Percentiles rank a stretch among this genome's conserved stretches.
phyloP scores from a whole-genome alignment of 2,113 vertebrate genomes.

The Carassius carassius region DNA sequence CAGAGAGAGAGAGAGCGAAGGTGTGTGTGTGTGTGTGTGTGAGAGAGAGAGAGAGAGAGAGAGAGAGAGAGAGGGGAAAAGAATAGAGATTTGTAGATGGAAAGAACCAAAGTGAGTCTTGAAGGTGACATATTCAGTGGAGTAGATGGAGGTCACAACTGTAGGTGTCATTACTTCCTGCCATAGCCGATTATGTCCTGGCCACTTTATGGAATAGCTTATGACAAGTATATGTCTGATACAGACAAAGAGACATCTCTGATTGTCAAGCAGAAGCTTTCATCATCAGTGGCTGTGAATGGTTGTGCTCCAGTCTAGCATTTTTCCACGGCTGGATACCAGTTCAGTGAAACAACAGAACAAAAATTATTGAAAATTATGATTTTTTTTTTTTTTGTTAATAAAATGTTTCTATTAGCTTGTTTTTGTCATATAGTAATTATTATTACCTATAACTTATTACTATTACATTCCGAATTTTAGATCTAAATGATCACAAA shows the following conservation, averaged over 20 bases:
- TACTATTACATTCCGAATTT: not conserved
- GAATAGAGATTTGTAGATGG: constrained; percentile 15
- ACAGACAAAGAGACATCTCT: not conserved
- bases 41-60: not conserved
- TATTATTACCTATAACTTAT: not conserved
- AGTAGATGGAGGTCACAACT: not conserved
- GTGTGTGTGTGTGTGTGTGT: not conserved
- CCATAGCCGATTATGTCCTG: not conserved
- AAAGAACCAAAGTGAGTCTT: constrained; percentile 7
- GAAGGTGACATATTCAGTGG: constrained; percentile 4
- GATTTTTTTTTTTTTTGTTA: no score
- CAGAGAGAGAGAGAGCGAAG: not conserved
- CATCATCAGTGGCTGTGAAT: not conserved
- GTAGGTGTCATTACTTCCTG: constrained; percentile 21
- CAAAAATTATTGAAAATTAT: not conserved
- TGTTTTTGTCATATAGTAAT: not conserved
- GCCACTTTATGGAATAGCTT: not conserved
- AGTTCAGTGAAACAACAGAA: not conserved
- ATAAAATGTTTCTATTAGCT: no score
- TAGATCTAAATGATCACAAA: not conserved
- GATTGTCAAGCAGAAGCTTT: not conserved
- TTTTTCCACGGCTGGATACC: not conserved
- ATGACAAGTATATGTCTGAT: not conserved
- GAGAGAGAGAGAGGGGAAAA: not conserved
- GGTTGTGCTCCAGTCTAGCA: not conserved